phyloP scores from a whole-genome alignment of 2,888 invertebrate genomes.

The Salpingus planirostris region DNA sequence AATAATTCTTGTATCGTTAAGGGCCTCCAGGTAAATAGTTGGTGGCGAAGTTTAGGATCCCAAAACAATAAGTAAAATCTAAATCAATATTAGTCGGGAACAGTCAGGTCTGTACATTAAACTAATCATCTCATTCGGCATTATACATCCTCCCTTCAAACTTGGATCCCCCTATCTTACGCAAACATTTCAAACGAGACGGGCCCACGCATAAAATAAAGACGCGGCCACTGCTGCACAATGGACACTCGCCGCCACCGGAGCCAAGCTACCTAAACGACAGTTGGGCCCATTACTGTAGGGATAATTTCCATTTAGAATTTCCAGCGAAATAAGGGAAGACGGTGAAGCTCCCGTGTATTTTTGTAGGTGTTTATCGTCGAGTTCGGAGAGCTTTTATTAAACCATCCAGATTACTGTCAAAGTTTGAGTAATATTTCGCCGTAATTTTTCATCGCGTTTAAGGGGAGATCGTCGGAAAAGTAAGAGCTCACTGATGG shows the following conservation, averaged over 20 bases:
- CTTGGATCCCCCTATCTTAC: slow-evolving; percentile 27
- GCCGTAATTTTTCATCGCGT: background rate
- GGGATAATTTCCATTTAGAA: background rate
- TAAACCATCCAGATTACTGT: no score
- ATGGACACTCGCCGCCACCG: slow-evolving; percentile 22
- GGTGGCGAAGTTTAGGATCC: slow-evolving; percentile 22
- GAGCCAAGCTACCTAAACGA: slow-evolving; percentile 10
- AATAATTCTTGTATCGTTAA: slow-evolving; percentile 13
- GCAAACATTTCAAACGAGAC: slow-evolving; percentile 32
- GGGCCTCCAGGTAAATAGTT: slow-evolving; percentile 23
- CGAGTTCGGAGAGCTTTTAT: no score
- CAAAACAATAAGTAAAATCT: slow-evolving; percentile 35
- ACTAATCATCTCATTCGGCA: slow-evolving; percentile 35
- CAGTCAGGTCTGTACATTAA: slow-evolving; percentile 33
- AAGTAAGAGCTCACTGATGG: no score
- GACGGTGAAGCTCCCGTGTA: no score
- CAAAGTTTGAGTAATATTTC: no score
- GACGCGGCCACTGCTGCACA: slow-evolving; percentile 23
- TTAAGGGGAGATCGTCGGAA: no score
- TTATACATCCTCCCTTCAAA: slow-evolving; percentile 31
- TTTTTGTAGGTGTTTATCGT: no score
- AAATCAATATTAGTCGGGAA: slow-evolving; percentile 35
- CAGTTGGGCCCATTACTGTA: slow-evolving; percentile 15
- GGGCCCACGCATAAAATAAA: slow-evolving; percentile 25
- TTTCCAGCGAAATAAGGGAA: no score